Conservation (phyloP, 2,888 invertebrate genomes). For the Empis livida region DNA sequence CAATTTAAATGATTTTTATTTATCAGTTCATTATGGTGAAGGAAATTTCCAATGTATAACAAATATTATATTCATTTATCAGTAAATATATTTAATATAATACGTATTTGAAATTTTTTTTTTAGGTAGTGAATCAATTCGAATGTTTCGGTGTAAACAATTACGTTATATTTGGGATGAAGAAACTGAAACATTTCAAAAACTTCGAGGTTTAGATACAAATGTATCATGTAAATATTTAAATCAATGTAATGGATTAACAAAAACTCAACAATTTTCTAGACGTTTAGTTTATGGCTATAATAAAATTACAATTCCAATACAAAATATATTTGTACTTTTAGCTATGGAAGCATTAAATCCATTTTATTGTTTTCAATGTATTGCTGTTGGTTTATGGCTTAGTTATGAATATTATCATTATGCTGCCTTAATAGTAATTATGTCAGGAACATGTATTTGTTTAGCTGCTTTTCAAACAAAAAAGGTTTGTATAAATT, state of each 20-base stretch:
- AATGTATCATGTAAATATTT: constrained; percentile 8
- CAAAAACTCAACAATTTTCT: constrained; percentile 3
- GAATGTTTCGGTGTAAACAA: constrained; percentile 64
- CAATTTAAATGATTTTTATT: background rate
- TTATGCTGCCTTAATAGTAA: constrained; percentile 67
- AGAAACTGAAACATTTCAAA: constrained; percentile 47
- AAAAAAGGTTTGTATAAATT: constrained; percentile 47
- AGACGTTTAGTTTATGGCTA: constrained; percentile 60
- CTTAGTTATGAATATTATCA: constrained; percentile 70
- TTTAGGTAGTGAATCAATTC: constrained; percentile 40
- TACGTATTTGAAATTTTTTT: constrained; percentile 2
- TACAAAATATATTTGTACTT: constrained; percentile 51
- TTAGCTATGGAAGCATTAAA: constrained; percentile 67
- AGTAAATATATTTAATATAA: background rate
- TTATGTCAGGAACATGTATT: constrained; percentile 66
- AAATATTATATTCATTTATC: too few species aligned
- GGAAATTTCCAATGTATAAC: constrained; percentile 11
- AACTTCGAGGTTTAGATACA: constrained; percentile 53
- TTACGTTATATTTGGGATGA: constrained; percentile 61
- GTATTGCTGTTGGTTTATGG: constrained; percentile 76
- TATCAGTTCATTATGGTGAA: constrained; percentile 11
- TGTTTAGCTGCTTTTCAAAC: constrained; percentile 64
- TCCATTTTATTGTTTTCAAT: constrained; percentile 85
- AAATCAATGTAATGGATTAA: constrained; percentile 8
- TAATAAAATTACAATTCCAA: constrained; percentile 64